Percentiles rank a stretch among this genome's conserved stretches.
Conservation (phyloP, 2,113 vertebrate species). For the Scomber japonicus region DNA sequence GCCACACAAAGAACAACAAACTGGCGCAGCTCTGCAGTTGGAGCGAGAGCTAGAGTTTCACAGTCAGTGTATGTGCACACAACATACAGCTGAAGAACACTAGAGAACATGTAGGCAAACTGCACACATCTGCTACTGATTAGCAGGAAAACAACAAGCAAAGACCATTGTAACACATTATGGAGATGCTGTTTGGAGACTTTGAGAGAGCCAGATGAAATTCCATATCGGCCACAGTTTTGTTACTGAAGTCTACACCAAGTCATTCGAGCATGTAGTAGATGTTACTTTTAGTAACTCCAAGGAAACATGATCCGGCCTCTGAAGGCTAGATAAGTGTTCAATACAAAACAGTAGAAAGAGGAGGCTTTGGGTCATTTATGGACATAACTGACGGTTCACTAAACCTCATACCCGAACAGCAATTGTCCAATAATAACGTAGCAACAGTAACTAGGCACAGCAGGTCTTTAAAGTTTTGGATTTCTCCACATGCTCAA, state of each 20-base stretch:
- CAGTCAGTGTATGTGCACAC: constrained; percentile 27
- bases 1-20: constrained; percentile 48
- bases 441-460: background rate
- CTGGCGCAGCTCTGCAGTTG: constrained; percentile 12
- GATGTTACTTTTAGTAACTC: constrained; percentile 11
- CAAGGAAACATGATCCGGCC: constrained; percentile 11
- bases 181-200: constrained; percentile 36
- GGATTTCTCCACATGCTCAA: background rate
- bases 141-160: constrained; percentile 67
- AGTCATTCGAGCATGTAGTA: constrained; percentile 10
- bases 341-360: background rate
- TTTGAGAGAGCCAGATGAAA: constrained; percentile 30
- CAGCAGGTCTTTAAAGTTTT: background rate
- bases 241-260: background rate
- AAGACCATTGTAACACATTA: constrained; percentile 31
- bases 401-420: background rate
- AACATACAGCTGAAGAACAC: constrained; percentile 38
- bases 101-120: constrained; percentile 35
- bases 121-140: constrained; percentile 67
- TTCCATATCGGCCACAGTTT: constrained; percentile 35
- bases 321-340: background rate
- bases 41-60: constrained; percentile 6
- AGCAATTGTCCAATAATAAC: background rate
- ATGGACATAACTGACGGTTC: background rate
- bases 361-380: background rate